These are phyloP conservation scores for Sthenelais limicola DNA, from an alignment of 2,888 invertebrate species.

Conservation along the genomic window DNA sequence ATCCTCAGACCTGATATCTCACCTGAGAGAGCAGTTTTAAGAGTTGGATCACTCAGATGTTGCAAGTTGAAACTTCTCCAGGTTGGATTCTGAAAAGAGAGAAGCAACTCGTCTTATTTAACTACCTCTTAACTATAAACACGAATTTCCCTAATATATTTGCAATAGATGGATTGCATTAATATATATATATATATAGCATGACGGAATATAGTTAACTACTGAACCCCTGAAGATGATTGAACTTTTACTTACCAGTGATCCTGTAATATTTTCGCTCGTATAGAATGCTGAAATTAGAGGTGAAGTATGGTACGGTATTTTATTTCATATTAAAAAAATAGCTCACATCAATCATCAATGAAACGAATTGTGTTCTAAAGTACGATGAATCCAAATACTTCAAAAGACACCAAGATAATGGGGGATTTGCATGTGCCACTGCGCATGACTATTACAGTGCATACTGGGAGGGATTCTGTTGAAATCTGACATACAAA, in stretches of 20 bases:
- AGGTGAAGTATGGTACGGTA: background rate
- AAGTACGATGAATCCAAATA: too few species aligned
- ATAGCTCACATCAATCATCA: too few species aligned
- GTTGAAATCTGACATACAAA: too few species aligned
- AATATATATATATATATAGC: background rate
- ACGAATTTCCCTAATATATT: background rate
- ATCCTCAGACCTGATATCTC: too few species aligned
- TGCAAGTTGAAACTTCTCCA: slow-evolving; percentile 73
- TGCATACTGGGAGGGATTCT: too few species aligned
- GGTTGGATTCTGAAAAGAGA: slow-evolving; percentile 67
- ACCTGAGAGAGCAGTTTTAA: slow-evolving; percentile 27
- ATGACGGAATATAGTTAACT: background rate
- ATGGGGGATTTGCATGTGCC: too few species aligned
- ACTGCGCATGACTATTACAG: too few species aligned
- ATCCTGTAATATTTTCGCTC: slow-evolving; percentile 68
- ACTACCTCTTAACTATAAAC: background rate
- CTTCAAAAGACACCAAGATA: too few species aligned
- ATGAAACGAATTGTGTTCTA: too few species aligned
- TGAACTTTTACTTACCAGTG: slow-evolving; percentile 61
- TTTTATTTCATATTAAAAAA: too few species aligned
- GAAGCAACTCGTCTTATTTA: slow-evolving; percentile 23
- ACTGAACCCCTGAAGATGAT: background rate
- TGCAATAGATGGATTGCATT: background rate
- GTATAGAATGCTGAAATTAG: slow-evolving; percentile 63
- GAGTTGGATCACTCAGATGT: background rate